Evolutionary conservation across 2,888 invertebrate species (phyloP).

Genomic region (Automeris io): DNA sequence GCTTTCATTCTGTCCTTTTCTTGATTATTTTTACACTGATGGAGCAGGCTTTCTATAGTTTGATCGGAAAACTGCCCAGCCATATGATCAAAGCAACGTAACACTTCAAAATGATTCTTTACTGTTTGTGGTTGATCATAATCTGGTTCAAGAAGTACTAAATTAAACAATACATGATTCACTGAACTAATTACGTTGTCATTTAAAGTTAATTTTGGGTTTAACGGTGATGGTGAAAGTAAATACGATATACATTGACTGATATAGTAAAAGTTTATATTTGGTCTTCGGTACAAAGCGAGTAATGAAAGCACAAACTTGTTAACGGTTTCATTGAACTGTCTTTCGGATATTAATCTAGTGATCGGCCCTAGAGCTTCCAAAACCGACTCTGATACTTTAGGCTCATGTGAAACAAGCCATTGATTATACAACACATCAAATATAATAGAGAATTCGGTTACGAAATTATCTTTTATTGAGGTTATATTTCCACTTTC

Average conservation of each 20-base stretch:
- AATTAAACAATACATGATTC: slow-evolving; percentile 79
- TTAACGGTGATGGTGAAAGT: slow-evolving; percentile 81
- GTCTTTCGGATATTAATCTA: slow-evolving; percentile 83
- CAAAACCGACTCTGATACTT: slow-evolving; percentile 88
- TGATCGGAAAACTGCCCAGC: slow-evolving; percentile 84
- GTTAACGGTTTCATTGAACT: slow-evolving; percentile 85
- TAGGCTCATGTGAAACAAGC: slow-evolving; percentile 88
- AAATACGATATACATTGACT: slow-evolving; percentile 88
- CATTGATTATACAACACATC: slow-evolving; percentile 91
- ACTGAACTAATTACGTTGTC: slow-evolving; percentile 71
- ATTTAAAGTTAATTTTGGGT: slow-evolving; percentile 58
- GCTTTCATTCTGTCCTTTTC: slow-evolving; percentile 87
- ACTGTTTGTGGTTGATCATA: slow-evolving; percentile 90
- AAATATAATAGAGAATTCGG: slow-evolving; percentile 91
- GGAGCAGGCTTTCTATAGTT: slow-evolving; percentile 85
- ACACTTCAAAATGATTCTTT: slow-evolving; percentile 94
- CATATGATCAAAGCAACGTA: slow-evolving; percentile 86
- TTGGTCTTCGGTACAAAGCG: slow-evolving; percentile 84
- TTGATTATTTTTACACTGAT: slow-evolving; percentile 84
- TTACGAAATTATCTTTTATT: slow-evolving; percentile 80
- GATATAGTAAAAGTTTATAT: slow-evolving; percentile 83
- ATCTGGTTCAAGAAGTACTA: slow-evolving; percentile 84
- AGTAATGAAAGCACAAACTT: slow-evolving; percentile 88
- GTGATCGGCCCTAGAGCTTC: slow-evolving; percentile 91
- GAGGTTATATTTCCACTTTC: slow-evolving; percentile 65